A percentile compares a stretch with the other conserved stretches of the same genome.
Evolutionary conservation across 2,113 vertebrate genomes (phyloP).

Genomic region (Columba livia): DNA sequence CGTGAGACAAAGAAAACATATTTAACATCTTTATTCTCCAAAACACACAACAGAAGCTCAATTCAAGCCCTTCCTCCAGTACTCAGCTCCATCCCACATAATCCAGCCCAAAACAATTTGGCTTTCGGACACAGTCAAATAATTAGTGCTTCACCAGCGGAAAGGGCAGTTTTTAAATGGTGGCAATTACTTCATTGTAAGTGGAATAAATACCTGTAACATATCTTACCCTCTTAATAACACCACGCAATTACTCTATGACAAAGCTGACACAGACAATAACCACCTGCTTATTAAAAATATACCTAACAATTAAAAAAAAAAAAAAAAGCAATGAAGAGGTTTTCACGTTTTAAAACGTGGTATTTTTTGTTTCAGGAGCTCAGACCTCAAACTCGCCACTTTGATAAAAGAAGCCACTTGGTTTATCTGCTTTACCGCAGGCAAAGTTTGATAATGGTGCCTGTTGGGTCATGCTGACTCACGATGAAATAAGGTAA

Average conservation of each 20-base stretch:
- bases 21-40: not conserved
- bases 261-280: not conserved
- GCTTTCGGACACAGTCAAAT: not conserved
- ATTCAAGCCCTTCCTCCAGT: not conserved
- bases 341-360: not conserved
- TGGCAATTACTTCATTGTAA: not conserved
- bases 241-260: not conserved
- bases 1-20: not conserved
- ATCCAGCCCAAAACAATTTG: not conserved
- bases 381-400: not conserved
- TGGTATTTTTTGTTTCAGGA: not conserved
- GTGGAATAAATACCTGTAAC: not conserved
- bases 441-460: not conserved
- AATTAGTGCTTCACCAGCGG: not conserved
- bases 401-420: not conserved
- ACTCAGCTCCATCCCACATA: not conserved
- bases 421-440: not conserved
- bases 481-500: constrained; percentile 6
- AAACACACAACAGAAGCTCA: not conserved
- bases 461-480: not conserved
- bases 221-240: not conserved
- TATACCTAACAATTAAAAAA: not conserved
- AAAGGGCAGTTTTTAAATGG: not conserved
- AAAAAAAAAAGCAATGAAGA: not conserved
- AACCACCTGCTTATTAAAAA: not conserved